Conservation (phyloP, 2,888 invertebrate species). For the Tanytarsus gracilentus region DNA sequence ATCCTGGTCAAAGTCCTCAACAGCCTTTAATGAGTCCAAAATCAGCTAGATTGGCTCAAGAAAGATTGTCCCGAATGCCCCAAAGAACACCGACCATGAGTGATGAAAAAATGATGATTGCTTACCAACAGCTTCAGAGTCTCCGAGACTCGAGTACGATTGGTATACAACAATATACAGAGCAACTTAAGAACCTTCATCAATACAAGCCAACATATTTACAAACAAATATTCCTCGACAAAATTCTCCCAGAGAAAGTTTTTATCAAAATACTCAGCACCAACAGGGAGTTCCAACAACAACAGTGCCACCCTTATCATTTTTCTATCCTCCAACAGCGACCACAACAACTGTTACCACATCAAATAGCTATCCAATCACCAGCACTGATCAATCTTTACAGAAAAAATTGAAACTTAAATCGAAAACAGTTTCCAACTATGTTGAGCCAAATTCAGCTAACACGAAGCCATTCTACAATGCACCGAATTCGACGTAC, state of each 20-base stretch:
- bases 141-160: not conserved
- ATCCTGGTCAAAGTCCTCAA: not conserved
- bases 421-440: slow-evolving; percentile 17
- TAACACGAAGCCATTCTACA: slow-evolving; percentile 8
- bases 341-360: not conserved
- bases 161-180: slow-evolving; percentile 14
- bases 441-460: slow-evolving; percentile 16
- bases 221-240: not conserved
- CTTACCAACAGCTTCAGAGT: slow-evolving; percentile 19
- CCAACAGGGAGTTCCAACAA: not conserved
- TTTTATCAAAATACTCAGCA: slow-evolving; percentile 9
- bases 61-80: not conserved
- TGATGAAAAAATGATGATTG: not conserved
- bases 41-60: not conserved
- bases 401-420: slow-evolving; percentile 13
- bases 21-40: not conserved
- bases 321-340: not conserved
- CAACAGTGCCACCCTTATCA: not conserved
- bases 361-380: not conserved
- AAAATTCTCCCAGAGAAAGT: not conserved
- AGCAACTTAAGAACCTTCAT: slow-evolving; percentile 3
- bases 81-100: not conserved
- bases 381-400: not conserved
- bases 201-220: not conserved
- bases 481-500: slow-evolving; percentile 15